Conservation (phyloP, 2,797 vertebrate genomes). For the Sebastes wilsoni region DNA sequence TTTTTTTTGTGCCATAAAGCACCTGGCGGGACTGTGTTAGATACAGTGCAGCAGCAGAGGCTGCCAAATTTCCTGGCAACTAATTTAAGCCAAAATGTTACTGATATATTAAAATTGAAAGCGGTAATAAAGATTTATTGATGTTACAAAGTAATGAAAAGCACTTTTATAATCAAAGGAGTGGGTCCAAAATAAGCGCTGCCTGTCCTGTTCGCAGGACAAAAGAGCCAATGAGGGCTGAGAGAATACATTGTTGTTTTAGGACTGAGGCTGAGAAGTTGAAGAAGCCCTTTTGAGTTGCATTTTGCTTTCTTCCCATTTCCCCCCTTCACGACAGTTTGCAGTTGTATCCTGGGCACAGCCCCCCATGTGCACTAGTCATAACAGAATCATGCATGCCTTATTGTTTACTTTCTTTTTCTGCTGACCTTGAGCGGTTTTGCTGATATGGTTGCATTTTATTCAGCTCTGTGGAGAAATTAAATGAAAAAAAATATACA, state of each 20-base stretch:
- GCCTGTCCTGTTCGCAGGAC: too few species aligned
- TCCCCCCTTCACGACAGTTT: neutral
- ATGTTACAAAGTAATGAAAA: slow-evolving; percentile 2
- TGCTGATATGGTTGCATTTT: slow-evolving; percentile 53
- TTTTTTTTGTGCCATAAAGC: neutral
- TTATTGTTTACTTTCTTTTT: slow-evolving; percentile 40
- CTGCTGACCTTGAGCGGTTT: slow-evolving; percentile 63
- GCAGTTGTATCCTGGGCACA: neutral
- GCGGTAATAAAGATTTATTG: slow-evolving; percentile 27
- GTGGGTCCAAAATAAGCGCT: neutral
- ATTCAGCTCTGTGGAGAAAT: slow-evolving; percentile 28
- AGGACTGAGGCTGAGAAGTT: neutral
- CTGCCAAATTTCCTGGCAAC: neutral
- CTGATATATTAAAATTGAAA: neutral
- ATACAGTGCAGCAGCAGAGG: neutral
- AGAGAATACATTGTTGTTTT: slow-evolving; percentile 10
- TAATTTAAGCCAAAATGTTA: neutral
- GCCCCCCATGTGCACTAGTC: neutral
- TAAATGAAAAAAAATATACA: neutral
- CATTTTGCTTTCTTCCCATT: slow-evolving; percentile 8
- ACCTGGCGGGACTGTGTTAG: neutral
- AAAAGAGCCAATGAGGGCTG: neutral
- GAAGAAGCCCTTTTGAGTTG: slow-evolving; percentile 2
- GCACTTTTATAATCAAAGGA: slow-evolving; percentile 20
- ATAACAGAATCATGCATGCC: slow-evolving; percentile 9